Percentiles rank a stretch among this genome's conserved stretches.
phyloP scores from a whole-genome alignment of 2,888 invertebrate genomes.

The Ethmia dodecea region DNA sequence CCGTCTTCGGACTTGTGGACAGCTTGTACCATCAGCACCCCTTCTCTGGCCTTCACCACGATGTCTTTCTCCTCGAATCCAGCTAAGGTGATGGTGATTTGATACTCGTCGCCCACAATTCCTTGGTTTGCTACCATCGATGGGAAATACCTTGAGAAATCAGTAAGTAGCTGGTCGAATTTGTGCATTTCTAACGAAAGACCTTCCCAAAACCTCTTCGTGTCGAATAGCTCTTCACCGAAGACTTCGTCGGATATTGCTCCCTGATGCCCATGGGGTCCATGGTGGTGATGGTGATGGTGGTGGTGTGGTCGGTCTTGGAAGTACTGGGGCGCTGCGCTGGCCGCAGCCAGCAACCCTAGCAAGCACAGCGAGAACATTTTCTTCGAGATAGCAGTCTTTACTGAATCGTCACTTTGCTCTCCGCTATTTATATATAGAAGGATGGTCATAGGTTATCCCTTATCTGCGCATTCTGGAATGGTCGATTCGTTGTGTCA shows the following conservation, averaged over 20 bases:
- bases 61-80: conserved; percentile 56
- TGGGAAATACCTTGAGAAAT: conserved; percentile 41
- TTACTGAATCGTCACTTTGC: not conserved
- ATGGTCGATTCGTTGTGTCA: not conserved
- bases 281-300: conserved; percentile 15
- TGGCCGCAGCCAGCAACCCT: conserved; percentile 35
- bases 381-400: conserved; percentile 11
- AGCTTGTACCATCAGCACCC: conserved; percentile 56
- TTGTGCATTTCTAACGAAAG: conserved; percentile 38
- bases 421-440: conserved; percentile 2
- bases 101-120: conserved; percentile 44
- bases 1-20: conserved; percentile 26
- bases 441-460: conserved; percentile 44
- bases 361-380: conserved; percentile 41
- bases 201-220: conserved; percentile 44
- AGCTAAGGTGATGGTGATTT: conserved; percentile 36
- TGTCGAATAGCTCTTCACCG: conserved; percentile 42
- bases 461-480: conserved; percentile 27
- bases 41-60: conserved; percentile 51
- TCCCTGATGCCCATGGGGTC: conserved; percentile 6
- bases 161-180: conserved; percentile 38
- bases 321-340: conserved; percentile 41
- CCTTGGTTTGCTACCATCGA: conserved; percentile 24
- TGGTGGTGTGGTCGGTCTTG: conserved; percentile 4
- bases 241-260: conserved; percentile 19